A percentile compares a stretch with the other conserved stretches of the same genome.
phyloP scores from a whole-genome alignment of 2,888 invertebrate genomes.

The Pimpla rufipes region DNA sequence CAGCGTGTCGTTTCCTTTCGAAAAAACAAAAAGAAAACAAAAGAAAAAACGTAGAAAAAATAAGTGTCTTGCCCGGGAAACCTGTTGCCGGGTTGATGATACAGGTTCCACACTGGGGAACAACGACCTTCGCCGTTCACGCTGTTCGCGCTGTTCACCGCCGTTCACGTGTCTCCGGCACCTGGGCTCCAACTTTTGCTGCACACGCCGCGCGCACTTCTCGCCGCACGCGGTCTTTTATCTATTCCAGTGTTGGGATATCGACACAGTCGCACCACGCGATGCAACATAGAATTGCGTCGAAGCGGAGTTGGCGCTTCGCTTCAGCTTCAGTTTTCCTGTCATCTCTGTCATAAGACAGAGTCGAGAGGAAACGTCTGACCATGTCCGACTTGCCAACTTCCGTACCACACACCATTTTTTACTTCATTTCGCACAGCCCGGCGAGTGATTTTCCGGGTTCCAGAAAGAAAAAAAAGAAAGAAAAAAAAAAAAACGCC shows the following conservation, averaged over 20 bases:
- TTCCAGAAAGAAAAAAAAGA: neutral
- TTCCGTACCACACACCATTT: slow-evolving; percentile 6
- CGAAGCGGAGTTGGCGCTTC: slow-evolving; percentile 1
- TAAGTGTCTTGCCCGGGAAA: slow-evolving; percentile 21
- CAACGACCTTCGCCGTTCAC: slow-evolving; percentile 53
- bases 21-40: slow-evolving; percentile 25
- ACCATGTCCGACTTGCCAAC: slow-evolving; percentile 32
- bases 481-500: slow-evolving; percentile 17
- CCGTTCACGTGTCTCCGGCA: slow-evolving; percentile 35
- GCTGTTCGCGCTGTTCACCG: slow-evolving; percentile 42
- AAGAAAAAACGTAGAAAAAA: neutral
- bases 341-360: slow-evolving; percentile 20
- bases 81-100: slow-evolving; percentile 45
- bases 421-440: neutral
- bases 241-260: neutral
- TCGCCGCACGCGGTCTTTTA: slow-evolving; percentile 2
- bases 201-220: too few species aligned
- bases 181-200: slow-evolving; percentile 28
- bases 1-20: slow-evolving; percentile 16
- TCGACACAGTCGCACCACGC: too few species aligned
- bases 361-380: slow-evolving; percentile 33
- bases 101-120: slow-evolving; percentile 42
- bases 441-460: slow-evolving; percentile 25
- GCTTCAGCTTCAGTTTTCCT: neutral
- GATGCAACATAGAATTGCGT: neutral